Evolutionary conservation across 2,888 invertebrate genomes (phyloP).

Genomic region (Catocala fraxini): DNA sequence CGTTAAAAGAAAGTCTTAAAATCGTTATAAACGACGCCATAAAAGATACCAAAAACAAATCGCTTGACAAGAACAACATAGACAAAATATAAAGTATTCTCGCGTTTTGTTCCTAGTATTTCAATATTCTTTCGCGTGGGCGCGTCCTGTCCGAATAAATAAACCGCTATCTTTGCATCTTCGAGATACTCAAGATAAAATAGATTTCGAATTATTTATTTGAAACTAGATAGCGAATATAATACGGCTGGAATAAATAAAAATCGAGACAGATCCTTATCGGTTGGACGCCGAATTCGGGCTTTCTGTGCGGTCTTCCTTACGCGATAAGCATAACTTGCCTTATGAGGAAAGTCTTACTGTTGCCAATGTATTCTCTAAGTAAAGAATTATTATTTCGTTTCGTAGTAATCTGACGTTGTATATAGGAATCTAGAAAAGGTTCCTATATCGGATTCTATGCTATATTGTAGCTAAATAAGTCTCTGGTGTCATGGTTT

Average conservation of each 20-base stretch:
- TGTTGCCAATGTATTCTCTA: conserved; percentile 21
- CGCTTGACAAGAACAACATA: neutral
- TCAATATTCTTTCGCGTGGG: conserved; percentile 48
- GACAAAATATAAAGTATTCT: conserved; percentile 10
- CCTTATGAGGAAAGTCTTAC: conserved; percentile 9
- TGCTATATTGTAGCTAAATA: too few species aligned
- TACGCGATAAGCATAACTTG: conserved; percentile 49
- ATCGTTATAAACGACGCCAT: too few species aligned
- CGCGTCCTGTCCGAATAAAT: conserved; percentile 62
- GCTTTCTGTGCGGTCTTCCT: conserved; percentile 55
- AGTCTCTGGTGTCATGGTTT: too few species aligned
- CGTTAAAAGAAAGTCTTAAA: too few species aligned
- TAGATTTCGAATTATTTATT: conserved; percentile 71
- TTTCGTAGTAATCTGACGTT: conserved; percentile 6
- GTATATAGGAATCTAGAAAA: neutral
- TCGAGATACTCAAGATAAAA: conserved; percentile 67
- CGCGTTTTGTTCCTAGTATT: conserved; percentile 24
- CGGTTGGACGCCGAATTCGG: conserved; percentile 64
- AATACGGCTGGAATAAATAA: conserved; percentile 70
- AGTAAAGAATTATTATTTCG: conserved; percentile 13
- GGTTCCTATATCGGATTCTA: neutral
- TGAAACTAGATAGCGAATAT: conserved; percentile 69
- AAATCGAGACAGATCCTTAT: conserved; percentile 71
- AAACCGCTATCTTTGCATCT: conserved; percentile 61
- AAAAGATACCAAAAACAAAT: neutral